Conservation (phyloP, 1,140 invertebrate species). For the Drosophila ambigua region DNA sequence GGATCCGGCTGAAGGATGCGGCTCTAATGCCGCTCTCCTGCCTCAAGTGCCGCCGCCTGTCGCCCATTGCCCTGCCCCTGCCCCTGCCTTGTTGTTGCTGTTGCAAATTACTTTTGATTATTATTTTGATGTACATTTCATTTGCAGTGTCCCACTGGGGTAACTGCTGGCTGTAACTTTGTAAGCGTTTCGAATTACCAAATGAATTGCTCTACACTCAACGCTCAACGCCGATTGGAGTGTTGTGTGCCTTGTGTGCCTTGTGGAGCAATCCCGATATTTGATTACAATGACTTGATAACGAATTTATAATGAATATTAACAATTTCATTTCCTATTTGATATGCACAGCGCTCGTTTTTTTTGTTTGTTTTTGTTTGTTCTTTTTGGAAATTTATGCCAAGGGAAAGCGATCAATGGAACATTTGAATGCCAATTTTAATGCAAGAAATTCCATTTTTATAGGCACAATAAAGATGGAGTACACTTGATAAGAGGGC, state of each 20-base stretch:
- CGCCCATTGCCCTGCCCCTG: neutral
- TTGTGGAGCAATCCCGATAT: constrained; percentile 31
- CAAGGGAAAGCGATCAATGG: neutral
- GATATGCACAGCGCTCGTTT: too few relatives aligned
- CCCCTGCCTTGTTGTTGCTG: constrained; percentile 21
- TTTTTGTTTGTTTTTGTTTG: too few relatives aligned
- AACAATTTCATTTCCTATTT: constrained; percentile 6
- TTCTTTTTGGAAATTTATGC: too few relatives aligned
- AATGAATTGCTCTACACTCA: constrained; percentile 53
- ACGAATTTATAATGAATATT: constrained; percentile 7
- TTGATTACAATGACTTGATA: constrained; percentile 59
- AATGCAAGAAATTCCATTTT: neutral
- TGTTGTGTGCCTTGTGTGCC: too few relatives aligned
- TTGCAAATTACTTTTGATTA: constrained; percentile 79
- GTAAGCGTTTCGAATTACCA: constrained; percentile 75
- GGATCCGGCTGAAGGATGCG: constrained; percentile 20
- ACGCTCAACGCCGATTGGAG: too few relatives aligned
- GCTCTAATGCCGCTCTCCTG: constrained; percentile 39
- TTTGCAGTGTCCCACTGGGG: constrained; percentile 52
- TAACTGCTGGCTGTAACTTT: constrained; percentile 37
- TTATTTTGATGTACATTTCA: constrained; percentile 78
- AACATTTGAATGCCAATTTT: neutral
- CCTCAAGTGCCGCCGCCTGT: constrained; percentile 42
- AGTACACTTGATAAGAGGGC: too few relatives aligned
- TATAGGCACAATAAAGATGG: too few relatives aligned